Evolutionary conservation across 2,113 vertebrate species (phyloP), one percentile per base, ranked within the genome.

Genomic region (Polypterus senegalus): DNA sequence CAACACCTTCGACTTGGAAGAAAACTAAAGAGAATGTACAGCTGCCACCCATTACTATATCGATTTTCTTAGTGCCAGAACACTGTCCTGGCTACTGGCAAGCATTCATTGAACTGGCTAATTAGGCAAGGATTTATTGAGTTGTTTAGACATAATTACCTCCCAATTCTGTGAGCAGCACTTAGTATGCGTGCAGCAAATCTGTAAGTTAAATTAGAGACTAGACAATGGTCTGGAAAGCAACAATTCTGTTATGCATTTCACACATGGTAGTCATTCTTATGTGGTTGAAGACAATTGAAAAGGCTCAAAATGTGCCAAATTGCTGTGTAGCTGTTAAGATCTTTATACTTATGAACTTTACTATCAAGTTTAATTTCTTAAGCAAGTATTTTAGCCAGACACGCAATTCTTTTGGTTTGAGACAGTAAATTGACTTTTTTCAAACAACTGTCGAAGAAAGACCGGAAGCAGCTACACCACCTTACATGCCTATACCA

Each of bases 231-330:
- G 58, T 47, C 51, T 49, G 69, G 54, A 67, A 67, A 49, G 46
- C 77, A 69, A 70, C 61, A 7, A 58, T 73, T 77, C 67, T 65
- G 67, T 60, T 73, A 74, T 68, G 62, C 70, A 72, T 71, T 64
- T 27, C 43, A 67, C 78, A 79, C 63, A 75, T 83, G 80, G 72
- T 79, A 66, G 63, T 58, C 49, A 65, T 79, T 75, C 80, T 60
- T 48, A 64, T 62, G 48, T 61, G 66, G 70, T 76, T 62, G 67
- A 66, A 52, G 67, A 69, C 74, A 74, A 73, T 57, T 62, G 70
- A 64, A 57, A 57, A 57, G 3, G 4, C 5, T 57, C 56, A 27
- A 57, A 51, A 51, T 57, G 56, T 44, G 4, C 56, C 56, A 57
- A 45, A 27, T 57, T 45, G 46, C 6, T 57, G 27, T 57, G 46